Percentiles rank a stretch among this genome's conserved stretches.
Evolutionary conservation across 1,140 invertebrate species (phyloP).

Genomic region (Cheumatopsyche charites): DNA sequence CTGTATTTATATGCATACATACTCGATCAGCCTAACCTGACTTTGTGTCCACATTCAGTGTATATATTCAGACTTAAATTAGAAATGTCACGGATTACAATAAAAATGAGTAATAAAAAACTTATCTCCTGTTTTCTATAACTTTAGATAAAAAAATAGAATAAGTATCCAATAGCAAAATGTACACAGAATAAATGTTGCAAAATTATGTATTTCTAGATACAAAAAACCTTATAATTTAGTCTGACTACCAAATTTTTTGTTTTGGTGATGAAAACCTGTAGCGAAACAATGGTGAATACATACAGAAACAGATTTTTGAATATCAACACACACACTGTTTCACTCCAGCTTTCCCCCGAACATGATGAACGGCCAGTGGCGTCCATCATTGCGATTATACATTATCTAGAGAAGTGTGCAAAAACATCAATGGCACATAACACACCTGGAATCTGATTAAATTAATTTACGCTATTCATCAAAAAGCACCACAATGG

Average conservation of each 20-base stretch:
- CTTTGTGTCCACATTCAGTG: slow-evolving; percentile 36
- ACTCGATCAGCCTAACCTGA: slow-evolving; percentile 46
- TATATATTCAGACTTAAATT: slow-evolving; percentile 47
- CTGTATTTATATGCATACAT: not conserved
- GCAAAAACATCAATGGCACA: slow-evolving; percentile 46
- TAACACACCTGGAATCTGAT: slow-evolving; percentile 41
- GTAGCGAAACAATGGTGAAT: slow-evolving; percentile 29
- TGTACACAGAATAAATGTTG: slow-evolving; percentile 48
- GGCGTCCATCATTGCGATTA: slow-evolving; percentile 18
- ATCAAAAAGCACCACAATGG: slow-evolving; percentile 44
- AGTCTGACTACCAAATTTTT: slow-evolving; percentile 46
- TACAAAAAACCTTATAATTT: slow-evolving; percentile 48
- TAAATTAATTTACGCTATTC: slow-evolving; percentile 37
- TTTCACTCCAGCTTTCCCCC: slow-evolving; percentile 31
- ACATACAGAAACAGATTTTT: not conserved
- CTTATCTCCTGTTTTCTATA: slow-evolving; percentile 44
- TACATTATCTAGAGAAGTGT: slow-evolving; percentile 33
- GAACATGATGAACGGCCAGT: slow-evolving; percentile 27
- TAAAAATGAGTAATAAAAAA: slow-evolving; percentile 48
- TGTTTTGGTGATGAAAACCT: slow-evolving; percentile 38
- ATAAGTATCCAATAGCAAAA: slow-evolving; percentile 49
- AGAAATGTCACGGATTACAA: slow-evolving; percentile 48
- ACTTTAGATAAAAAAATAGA: slow-evolving; percentile 49
- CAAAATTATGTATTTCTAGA: slow-evolving; percentile 47
- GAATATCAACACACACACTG: slow-evolving; percentile 22